These are phyloP conservation scores for Rhagoletis pomonella DNA, from an alignment of 1,140 invertebrate species.

Conservation along the genomic window DNA sequence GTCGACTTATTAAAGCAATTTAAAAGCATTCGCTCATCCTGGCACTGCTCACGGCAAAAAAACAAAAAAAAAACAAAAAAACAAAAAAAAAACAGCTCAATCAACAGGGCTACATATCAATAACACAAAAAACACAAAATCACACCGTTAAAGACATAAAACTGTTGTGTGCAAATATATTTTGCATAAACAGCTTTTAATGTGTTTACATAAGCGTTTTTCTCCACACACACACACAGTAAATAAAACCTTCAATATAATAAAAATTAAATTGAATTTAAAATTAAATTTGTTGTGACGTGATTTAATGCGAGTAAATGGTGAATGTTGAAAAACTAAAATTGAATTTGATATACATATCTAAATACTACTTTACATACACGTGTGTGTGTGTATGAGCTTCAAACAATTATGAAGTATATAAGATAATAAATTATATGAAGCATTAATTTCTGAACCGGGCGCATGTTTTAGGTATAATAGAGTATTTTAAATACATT, in stretches of 20 bases:
- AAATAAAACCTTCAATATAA: background rate
- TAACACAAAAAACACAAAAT: background rate
- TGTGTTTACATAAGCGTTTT: conserved; percentile 6
- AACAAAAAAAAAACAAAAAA: too few species aligned
- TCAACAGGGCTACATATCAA: background rate
- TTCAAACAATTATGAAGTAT: background rate
- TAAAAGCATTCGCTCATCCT: background rate
- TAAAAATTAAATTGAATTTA: conserved; percentile 22
- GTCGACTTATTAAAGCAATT: conserved; percentile 32
- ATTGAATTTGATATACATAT: conserved; percentile 16
- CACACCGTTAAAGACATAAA: conserved; percentile 30
- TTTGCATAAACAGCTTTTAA: conserved; percentile 46
- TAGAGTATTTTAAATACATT: too few species aligned
- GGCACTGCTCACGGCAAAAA: background rate
- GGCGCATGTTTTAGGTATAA: too few species aligned
- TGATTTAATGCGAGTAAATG: conserved; percentile 2
- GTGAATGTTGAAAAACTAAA: conserved; percentile 6
- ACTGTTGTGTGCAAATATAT: background rate
- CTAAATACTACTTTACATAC: too few species aligned
- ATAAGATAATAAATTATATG: background rate
- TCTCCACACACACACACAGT: background rate
- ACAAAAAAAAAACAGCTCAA: background rate
- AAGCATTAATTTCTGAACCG: background rate
- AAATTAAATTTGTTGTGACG: conserved; percentile 7
- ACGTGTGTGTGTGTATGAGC: too few species aligned